Base-by-base conservation (phyloP, 2,797 vertebrate species). In the Xyrichtys novacula region DNA sequence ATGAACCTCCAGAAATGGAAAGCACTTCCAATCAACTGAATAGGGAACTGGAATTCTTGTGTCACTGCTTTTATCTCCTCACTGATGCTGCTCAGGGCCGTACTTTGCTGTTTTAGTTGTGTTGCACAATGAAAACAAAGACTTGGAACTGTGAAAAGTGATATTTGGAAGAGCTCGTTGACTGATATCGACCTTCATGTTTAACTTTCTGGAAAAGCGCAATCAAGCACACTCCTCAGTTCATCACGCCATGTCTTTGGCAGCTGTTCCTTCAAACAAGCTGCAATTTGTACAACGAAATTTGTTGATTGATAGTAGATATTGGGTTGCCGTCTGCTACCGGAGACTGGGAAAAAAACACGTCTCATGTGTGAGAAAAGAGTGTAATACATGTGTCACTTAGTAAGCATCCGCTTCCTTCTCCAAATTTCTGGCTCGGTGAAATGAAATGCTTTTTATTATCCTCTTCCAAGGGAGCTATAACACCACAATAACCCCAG, bases 371-470 rank as follows among this genome's bases (percentile, higher is more conserved):
- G 34, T 55, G 56, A 72, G 52, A 60, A 50, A 39, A 25, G 23
- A 40, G 69, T 49, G 29, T 42, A 55, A 78, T 61, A 31, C 59
- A 64, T 74, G 44, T 81, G 66, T 76, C 79, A 80, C 48, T 72
- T 67, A 68, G 67, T 62, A 84, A 88, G 77, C 74, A 78, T 83
- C 38, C 65, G 69, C 55, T 85, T 80, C 77, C 82, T 69, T 58
- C 78, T 72, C 39, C 68, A 85, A 83, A 76, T 72, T 72, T 78
- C 74, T 74, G 71, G 54, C 58, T 53, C 61, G 65, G 64, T 75
- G 76, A 85, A 85, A 87, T 73, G 65, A 85, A 87, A 86, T 66
- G 55, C 61, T 68, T 87, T 86, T 85, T 87, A 88, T 85, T 72
- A 81, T 74, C 66, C 44, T 10, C 36, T 77, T 85, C 63, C 42